Percentiles rank a stretch among this genome's conserved stretches.
Conservation (phyloP, 2,888 invertebrate species). For the Drosophila subsilvestris region DNA sequence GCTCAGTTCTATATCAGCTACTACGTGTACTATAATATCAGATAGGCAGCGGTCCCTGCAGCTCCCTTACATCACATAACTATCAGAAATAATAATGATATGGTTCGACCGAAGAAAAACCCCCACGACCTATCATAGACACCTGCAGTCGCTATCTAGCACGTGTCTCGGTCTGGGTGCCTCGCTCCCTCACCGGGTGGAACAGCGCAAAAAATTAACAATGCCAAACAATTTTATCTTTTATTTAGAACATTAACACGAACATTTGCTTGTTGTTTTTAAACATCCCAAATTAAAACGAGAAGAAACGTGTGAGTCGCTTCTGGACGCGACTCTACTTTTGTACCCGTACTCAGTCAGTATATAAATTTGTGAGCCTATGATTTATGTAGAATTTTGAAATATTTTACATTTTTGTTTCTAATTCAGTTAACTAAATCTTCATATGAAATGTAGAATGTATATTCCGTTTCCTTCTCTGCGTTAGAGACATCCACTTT, state of each 20-base stretch:
- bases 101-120: constrained; percentile 22
- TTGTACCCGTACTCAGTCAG: too few species aligned
- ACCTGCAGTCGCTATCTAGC: constrained; percentile 28
- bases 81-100: constrained; percentile 19
- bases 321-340: too few species aligned
- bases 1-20: constrained; percentile 24
- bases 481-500: too few species aligned
- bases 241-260: constrained; percentile 23
- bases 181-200: neutral
- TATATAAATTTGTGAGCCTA: too few species aligned
- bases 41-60: constrained; percentile 4
- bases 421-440: too few species aligned
- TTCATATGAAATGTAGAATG: too few species aligned
- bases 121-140: constrained; percentile 1
- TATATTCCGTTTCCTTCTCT: too few species aligned
- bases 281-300: too few species aligned
- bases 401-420: too few species aligned
- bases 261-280: constrained; percentile 11
- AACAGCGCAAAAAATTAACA: constrained; percentile 27
- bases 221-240: constrained; percentile 30
- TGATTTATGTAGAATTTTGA: too few species aligned
- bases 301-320: too few species aligned
- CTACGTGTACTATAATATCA: constrained; percentile 3
- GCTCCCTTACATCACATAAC: constrained; percentile 12
- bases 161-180: constrained; percentile 15